phyloP scores from a whole-genome alignment of 2,797 vertebrate genomes.

The Emydoidea blandingii region DNA sequence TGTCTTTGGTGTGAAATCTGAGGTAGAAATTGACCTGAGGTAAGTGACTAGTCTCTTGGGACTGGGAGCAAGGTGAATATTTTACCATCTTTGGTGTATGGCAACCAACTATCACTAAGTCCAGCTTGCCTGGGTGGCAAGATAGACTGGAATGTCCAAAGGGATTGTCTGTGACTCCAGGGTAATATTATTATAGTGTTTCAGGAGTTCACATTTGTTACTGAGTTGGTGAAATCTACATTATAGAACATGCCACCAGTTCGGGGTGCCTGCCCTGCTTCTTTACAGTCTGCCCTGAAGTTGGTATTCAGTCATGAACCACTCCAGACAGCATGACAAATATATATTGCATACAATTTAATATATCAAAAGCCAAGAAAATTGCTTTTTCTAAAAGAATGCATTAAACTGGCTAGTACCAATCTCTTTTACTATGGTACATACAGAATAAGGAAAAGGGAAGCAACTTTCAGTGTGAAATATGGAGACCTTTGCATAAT shows the following conservation, averaged over 20 bases:
- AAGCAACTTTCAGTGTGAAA: neutral
- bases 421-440: neutral
- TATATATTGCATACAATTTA: neutral
- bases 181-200: neutral
- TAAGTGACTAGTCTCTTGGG: too few relatives aligned
- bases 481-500: neutral
- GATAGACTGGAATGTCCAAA: too few relatives aligned
- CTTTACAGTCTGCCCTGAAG: neutral
- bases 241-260: neutral
- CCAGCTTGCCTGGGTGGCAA: neutral
- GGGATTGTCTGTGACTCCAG: neutral
- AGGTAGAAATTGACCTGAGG: too few relatives aligned
- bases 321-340: neutral
- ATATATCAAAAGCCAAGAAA: neutral
- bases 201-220: neutral
- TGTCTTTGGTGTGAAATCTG: too few relatives aligned
- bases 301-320: neutral
- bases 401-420: neutral
- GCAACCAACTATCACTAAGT: neutral
- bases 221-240: neutral
- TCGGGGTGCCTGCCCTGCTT: neutral
- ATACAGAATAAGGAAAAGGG: neutral
- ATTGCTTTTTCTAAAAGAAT: neutral
- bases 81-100: neutral
- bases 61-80: neutral